Conservation (phyloP, 2,888 invertebrate genomes). For the Dysmachus trigonus region DNA sequence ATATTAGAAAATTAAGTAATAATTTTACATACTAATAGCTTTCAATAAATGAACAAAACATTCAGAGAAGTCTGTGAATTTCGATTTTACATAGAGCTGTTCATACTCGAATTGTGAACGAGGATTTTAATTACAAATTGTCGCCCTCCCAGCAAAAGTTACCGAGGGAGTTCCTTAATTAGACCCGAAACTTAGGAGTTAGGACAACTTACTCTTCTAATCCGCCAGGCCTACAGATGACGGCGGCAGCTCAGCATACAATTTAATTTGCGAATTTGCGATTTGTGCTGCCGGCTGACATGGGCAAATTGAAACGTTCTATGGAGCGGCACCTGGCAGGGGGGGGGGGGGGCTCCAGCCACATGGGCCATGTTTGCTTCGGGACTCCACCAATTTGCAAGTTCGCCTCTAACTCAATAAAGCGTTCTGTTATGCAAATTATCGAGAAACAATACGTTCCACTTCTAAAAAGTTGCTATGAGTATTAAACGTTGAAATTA, state of each 20-base stretch:
- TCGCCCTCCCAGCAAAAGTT: neutral
- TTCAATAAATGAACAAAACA: too few species aligned
- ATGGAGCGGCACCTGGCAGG: neutral
- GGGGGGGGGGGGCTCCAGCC: neutral
- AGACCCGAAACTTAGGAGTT: neutral
- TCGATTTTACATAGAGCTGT: neutral
- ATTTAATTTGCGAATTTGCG: neutral
- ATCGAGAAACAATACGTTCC: neutral
- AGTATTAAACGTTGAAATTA: constrained; percentile 9
- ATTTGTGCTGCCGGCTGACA: neutral
- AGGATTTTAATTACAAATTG: neutral
- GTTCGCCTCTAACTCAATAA: neutral
- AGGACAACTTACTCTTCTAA: neutral
- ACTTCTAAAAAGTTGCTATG: neutral
- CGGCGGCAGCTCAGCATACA: neutral
- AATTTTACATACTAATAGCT: too few species aligned
- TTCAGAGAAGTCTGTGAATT: neutral
- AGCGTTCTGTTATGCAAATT: constrained; percentile 7
- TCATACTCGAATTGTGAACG: neutral
- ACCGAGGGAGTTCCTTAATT: neutral
- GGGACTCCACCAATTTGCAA: neutral
- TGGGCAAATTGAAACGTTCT: neutral
- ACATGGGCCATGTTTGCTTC: neutral
- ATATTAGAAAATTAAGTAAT: too few species aligned
- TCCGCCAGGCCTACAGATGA: neutral